Percentiles rank a stretch among this genome's conserved stretches.
Conservation (phyloP, 2,888 invertebrate genomes). For the Athripsodes cinereus region DNA sequence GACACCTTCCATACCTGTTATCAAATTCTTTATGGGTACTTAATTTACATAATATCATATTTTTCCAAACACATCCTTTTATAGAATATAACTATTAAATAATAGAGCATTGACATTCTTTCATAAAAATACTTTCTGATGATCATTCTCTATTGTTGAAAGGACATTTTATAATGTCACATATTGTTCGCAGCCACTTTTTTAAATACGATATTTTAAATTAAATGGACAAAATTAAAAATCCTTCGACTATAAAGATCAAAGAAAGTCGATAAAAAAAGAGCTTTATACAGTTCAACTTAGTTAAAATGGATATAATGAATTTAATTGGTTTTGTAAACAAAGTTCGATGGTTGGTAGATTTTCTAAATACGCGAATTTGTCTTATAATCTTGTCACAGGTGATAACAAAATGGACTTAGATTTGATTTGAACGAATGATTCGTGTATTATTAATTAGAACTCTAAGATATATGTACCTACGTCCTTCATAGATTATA, state of each 20-base stretch:
- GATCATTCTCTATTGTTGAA: background rate
- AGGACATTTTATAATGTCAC: background rate
- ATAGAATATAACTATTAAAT: background rate
- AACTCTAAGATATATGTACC: no score
- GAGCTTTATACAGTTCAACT: no score
- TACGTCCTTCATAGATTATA: no score
- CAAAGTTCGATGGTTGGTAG: no score
- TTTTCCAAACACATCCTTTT: background rate
- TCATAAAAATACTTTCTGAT: background rate
- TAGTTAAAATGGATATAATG: no score
- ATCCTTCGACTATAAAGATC: constrained; percentile 21
- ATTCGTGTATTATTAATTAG: no score
- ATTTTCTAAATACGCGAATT: no score
- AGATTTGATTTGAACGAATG: no score
- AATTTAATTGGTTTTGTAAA: no score
- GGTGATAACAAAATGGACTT: no score
- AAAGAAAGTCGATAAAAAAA: constrained; percentile 21
- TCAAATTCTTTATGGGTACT: background rate
- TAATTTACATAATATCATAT: constrained; percentile 1
- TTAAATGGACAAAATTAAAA: constrained; percentile 13
- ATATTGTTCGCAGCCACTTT: background rate
- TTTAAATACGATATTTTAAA: background rate
- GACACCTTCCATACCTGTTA: background rate
- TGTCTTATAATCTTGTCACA: no score
- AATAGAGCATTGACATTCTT: background rate